A percentile compares a stretch with the other conserved stretches of the same genome.
Conservation (phyloP, 2,113 vertebrate genomes). For the Osmerus mordax region DNA sequence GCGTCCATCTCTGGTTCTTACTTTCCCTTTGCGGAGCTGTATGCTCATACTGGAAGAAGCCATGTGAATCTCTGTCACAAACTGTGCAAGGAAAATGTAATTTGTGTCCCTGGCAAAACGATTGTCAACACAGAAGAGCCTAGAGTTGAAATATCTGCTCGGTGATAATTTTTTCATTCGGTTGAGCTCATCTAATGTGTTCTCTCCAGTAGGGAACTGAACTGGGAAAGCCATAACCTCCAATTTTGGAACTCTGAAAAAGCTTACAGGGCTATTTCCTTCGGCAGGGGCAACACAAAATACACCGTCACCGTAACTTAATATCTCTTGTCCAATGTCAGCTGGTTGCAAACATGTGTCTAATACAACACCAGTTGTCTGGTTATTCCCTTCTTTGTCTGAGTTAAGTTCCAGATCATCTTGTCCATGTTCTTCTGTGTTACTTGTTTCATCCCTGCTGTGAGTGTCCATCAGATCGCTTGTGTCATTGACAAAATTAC, state of each 20-base stretch:
- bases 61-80: too few species aligned
- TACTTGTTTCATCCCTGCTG: not conserved
- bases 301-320: not conserved
- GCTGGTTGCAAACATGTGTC: slow-evolving; percentile 9
- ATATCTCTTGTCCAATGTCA: slow-evolving; percentile 1
- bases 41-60: slow-evolving; percentile 8
- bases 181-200: slow-evolving; percentile 3
- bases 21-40: slow-evolving; percentile 5
- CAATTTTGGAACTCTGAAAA: not conserved
- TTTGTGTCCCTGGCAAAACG: too few species aligned
- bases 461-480: not conserved
- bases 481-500: not conserved
- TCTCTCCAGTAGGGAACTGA: slow-evolving; percentile 1
- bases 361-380: not conserved
- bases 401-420: not conserved
- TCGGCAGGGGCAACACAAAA: not conserved
- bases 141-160: slow-evolving; percentile 3
- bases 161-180: not conserved
- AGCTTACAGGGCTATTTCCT: not conserved
- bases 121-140: too few species aligned
- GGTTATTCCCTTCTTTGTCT: not conserved
- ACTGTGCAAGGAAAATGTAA: too few species aligned
- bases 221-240: not conserved
- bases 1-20: slow-evolving; percentile 15
- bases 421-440: not conserved